Percentiles rank a stretch among this genome's conserved stretches.
These are phyloP conservation scores for Arion vulgaris DNA, from an alignment of 1,140 invertebrate species.

Conservation along the genomic window DNA sequence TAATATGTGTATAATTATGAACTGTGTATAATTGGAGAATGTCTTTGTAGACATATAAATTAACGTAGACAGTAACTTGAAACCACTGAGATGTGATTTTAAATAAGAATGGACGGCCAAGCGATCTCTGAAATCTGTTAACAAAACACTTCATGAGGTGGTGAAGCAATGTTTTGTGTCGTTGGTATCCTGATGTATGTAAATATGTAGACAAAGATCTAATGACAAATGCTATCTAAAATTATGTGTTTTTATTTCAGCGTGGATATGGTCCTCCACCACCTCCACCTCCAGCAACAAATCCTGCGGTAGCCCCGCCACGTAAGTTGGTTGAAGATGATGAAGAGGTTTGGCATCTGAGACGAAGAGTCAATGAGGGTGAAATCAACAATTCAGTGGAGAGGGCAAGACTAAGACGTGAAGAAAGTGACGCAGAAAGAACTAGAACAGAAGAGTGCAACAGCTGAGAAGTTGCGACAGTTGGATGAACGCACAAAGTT, in stretches of 20 bases:
- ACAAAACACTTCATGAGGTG: no score
- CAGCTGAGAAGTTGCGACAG: conserved; percentile 77
- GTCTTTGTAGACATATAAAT: no score
- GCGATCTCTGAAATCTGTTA: no score
- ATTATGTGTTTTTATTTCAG: conserved; percentile 18
- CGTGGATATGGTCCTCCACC: conserved; percentile 50
- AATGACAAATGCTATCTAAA: no score
- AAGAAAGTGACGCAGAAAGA: conserved; percentile 85
- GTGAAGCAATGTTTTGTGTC: no score
- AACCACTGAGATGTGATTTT: no score
- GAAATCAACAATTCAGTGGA: conserved; percentile 83
- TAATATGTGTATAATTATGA: no score
- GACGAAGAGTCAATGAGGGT: conserved; percentile 78
- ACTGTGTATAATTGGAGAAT: no score
- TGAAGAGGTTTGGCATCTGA: conserved; percentile 83
- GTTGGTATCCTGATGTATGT: no score
- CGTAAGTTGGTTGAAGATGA: conserved; percentile 75
- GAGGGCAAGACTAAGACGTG: conserved; percentile 83
- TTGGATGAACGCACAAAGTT: conserved; percentile 77
- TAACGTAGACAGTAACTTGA: no score
- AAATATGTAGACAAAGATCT: no score
- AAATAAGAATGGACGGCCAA: no score
- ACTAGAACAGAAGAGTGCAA: conserved; percentile 75
- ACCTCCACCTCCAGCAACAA: conserved; percentile 40
- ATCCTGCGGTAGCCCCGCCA: conserved; percentile 12